phyloP scores from a whole-genome alignment of 2,113 vertebrate species.

The Lagopus leucura region DNA sequence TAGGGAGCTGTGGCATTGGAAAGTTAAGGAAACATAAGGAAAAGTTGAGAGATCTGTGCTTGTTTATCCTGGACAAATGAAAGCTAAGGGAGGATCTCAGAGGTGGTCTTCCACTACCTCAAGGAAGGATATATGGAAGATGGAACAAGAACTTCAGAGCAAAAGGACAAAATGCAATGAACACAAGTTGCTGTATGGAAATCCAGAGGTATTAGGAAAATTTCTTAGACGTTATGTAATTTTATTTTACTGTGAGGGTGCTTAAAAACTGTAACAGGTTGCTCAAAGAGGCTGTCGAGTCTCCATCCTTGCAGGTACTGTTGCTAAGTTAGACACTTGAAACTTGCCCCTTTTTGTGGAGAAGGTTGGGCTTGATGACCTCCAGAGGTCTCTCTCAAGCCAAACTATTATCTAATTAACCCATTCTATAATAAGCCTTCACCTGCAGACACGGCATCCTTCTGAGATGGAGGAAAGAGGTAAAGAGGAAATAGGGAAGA shows the following conservation, averaged over 20 bases:
- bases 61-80: neutral
- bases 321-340: neutral
- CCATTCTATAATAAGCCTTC: neutral
- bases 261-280: neutral
- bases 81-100: neutral
- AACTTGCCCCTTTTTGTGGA: neutral
- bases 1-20: neutral
- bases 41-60: neutral
- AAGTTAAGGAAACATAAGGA: neutral
- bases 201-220: neutral
- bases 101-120: neutral
- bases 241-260: neutral
- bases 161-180: neutral
- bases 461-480: neutral
- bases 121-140: neutral
- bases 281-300: neutral
- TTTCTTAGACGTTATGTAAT: neutral
- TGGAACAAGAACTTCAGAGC: neutral
- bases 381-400: neutral
- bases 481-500: neutral
- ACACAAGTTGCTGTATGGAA: neutral
- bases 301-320: neutral
- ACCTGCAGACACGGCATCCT: neutral
- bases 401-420: neutral
- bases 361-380: neutral